Conservation (phyloP, 92 coral and sea anemone genomes). For the Diadumene lineata region DNA sequence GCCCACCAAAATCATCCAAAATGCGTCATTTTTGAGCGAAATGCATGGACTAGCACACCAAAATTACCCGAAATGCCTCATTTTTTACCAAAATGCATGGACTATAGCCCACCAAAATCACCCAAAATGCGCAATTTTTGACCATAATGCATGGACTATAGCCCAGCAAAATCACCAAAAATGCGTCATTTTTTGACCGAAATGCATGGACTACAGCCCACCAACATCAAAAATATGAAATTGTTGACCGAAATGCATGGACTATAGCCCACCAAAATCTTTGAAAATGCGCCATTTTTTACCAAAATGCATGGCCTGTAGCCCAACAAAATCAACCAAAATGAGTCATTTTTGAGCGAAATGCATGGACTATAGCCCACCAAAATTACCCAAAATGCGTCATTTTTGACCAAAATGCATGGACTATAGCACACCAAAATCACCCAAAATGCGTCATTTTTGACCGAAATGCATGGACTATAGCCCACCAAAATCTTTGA, state of each 20-base stretch:
- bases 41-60: neutral
- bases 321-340: neutral
- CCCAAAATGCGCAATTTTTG: neutral
- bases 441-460: neutral
- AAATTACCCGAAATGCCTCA: neutral
- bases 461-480: neutral
- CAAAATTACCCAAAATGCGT: neutral
- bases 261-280: neutral
- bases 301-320: neutral
- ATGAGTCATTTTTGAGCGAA: neutral
- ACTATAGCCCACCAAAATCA: neutral
- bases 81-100: neutral
- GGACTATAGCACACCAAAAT: neutral
- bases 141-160: neutral
- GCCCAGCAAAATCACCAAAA: neutral
- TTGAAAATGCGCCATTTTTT: neutral
- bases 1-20: neutral
- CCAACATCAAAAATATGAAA: neutral
- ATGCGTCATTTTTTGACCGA: neutral
- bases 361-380: neutral
- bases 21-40: neutral
- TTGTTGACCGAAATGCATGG: neutral
- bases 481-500: neutral
- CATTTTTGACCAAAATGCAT: neutral
- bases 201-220: neutral